Percentiles rank a stretch among this genome's conserved stretches.
These are phyloP conservation scores for Drosophila borborema DNA, from an alignment of 2,888 invertebrate genomes.

Conservation along the genomic window DNA sequence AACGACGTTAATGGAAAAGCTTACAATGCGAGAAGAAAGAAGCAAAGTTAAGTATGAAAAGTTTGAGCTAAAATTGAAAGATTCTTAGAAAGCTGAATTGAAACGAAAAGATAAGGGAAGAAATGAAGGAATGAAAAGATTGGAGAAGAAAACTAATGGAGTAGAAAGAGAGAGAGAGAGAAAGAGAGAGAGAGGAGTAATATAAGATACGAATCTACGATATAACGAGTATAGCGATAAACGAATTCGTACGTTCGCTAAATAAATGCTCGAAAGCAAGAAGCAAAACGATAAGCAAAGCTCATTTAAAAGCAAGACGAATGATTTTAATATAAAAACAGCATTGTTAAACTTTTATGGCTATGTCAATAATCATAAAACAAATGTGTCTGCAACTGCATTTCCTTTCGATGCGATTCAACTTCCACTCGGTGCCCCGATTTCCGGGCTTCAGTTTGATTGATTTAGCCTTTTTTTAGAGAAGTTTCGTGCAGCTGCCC, in stretches of 20 bases:
- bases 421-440: not conserved
- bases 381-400: constrained; percentile 1
- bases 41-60: not conserved
- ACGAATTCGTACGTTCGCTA: too few relatives aligned
- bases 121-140: not conserved
- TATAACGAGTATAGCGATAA: too few relatives aligned
- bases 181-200: too few relatives aligned
- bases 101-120: not conserved
- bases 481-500: constrained; percentile 51
- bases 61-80: not conserved
- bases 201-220: too few relatives aligned
- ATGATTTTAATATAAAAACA: too few relatives aligned
- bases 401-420: not conserved
- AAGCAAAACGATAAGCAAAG: not conserved
- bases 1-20: not conserved
- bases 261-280: not conserved
- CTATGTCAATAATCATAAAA: constrained; percentile 14
- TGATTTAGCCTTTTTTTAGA: constrained; percentile 18
- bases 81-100: not conserved
- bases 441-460: constrained; percentile 22
- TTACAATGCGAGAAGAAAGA: not conserved
- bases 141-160: not conserved
- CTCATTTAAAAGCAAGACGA: not conserved
- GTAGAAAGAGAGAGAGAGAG: not conserved
- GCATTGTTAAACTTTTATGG: not conserved